phyloP scores from a whole-genome alignment of 1,140 invertebrate species.

The Pogonomyrmex barbatus region DNA sequence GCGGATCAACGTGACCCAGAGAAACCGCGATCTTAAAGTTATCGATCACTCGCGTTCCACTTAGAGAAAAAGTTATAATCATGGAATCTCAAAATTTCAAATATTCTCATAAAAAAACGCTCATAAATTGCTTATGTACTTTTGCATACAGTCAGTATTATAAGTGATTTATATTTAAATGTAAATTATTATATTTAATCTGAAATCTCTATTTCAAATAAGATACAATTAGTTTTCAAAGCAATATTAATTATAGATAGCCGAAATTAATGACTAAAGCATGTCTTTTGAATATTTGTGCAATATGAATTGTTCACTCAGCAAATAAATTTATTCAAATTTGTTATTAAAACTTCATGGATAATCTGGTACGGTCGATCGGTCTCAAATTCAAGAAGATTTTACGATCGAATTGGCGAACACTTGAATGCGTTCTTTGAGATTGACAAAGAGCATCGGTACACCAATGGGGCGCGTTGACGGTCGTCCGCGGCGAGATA shows the following conservation, averaged over 20 bases:
- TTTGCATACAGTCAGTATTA: not conserved
- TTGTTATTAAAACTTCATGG: not conserved
- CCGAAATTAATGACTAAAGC: not conserved
- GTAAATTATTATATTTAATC: not conserved
- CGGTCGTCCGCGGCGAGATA: slow-evolving; percentile 30
- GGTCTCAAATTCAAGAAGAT: slow-evolving; percentile 18
- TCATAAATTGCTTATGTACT: not conserved
- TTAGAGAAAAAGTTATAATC: not conserved
- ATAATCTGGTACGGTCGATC: not conserved
- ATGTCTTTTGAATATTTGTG: too few relatives aligned
- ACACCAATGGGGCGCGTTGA: not conserved
- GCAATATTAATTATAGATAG: not conserved
- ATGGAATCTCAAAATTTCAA: slow-evolving; percentile 12
- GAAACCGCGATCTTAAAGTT: slow-evolving; percentile 44
- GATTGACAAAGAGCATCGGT: slow-evolving; percentile 21
- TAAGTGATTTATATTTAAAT: not conserved
- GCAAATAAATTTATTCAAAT: not conserved
- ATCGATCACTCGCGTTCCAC: slow-evolving; percentile 50
- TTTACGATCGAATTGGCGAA: slow-evolving; percentile 2
- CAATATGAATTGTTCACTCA: too few relatives aligned
- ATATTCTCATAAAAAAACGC: slow-evolving; percentile 29
- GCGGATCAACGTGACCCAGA: slow-evolving; percentile 62
- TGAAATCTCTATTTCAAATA: not conserved
- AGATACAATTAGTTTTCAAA: not conserved
- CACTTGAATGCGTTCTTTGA: slow-evolving; percentile 30